Evolutionary conservation across 2,888 invertebrate species (phyloP), one percentile per base, ranked within the genome.

Genomic region (Diachrysia chrysitis): DNA sequence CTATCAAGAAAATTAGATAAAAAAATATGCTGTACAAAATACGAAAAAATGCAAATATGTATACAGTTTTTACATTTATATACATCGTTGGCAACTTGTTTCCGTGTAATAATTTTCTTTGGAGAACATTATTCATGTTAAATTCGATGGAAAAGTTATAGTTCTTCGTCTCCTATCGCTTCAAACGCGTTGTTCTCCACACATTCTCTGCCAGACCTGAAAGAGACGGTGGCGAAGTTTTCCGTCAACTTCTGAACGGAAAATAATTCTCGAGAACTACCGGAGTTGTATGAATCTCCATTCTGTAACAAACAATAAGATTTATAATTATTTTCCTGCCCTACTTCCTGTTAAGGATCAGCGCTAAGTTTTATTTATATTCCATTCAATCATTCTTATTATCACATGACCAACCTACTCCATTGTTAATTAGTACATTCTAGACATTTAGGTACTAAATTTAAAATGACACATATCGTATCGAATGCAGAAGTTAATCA

Each of bases 81-180:
- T 85, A 86, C 86, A 89, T 79, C 85, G 87, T 90, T 91, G 91
- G 91, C 91, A 91, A 90, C 89, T 86, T 81, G 83, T 83, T 83
- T 82, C 80, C 80, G 66, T 54, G 25, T 69, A 55, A 78, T 66
- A 79, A 66, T 79, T 81, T 81, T 90, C 90, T 90, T 92, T 90
- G 91, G 91, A 87, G 85, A 85, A 83, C 78, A 69, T 73, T 73
- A 78, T 84, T 85, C 77, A 78, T 85, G 66, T 72, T 82, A 76
- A 76, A 78, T 78, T 74, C 72, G 71, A 71, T 62, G 73, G 54
- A 61, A 60, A 48, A 66, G 70, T 61, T 96, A 98, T 84, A 98
- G 95, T 93, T 99, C 99, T 84, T 99, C 99, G 88, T 99, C 99
- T 4, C 99, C 98, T 80, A 99, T 99, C 59, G 98, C 98, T 91